Base-by-base conservation (phyloP, 2,113 vertebrate species). In the Notiomystis cincta region DNA sequence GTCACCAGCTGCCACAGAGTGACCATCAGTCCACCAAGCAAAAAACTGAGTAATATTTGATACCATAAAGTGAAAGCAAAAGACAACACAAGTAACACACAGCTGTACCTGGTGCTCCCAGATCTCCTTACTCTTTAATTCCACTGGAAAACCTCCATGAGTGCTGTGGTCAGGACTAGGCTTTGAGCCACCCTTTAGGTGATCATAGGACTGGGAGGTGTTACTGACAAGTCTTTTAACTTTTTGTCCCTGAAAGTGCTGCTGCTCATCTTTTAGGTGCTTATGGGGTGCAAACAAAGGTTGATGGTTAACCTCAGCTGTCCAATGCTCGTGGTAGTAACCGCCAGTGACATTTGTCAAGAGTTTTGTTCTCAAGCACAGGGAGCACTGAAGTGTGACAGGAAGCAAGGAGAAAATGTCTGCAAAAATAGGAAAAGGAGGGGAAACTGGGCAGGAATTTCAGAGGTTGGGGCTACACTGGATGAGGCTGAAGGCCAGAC, bases 391-490 rank as follows among this genome's bases (percentile, higher is more conserved):
- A 90, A 75, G 35, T 38, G 37, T 84, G 72, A 87, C 88, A 96
- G 95, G 90, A 95, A 94, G 53, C 0, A 19, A 80, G 42, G 35
- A 83, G 65, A 90, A 93, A 88, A 67, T 71, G 23, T 51, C 20
- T 11, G 4, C 40, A 76, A 76, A 96, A 96, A 95, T 95, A 95
- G 92, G 93, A 96, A 95, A 90, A 72, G 80, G 82, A 92, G 61
- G n/a, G 40, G 64, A 95, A 93, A 79, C 14, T 31, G 12, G 17
- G 27, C 0, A 3, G 86, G 56, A 83, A 88, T 90, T 83, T 67
- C 62, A 84, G 65, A 83, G 45, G 10, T 16, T 42, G 33, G 12
- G 62, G 37, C 35, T 82, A 7, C 7, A 10, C 23, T 75, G 57
- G 10, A 23, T 2, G 2, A 56, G 33, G 22, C 3, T 15, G 33